A percentile compares a stretch with the other conserved stretches of the same genome.
phyloP scores from a whole-genome alignment of 1,140 invertebrate species.

The Calliphora vicina region DNA sequence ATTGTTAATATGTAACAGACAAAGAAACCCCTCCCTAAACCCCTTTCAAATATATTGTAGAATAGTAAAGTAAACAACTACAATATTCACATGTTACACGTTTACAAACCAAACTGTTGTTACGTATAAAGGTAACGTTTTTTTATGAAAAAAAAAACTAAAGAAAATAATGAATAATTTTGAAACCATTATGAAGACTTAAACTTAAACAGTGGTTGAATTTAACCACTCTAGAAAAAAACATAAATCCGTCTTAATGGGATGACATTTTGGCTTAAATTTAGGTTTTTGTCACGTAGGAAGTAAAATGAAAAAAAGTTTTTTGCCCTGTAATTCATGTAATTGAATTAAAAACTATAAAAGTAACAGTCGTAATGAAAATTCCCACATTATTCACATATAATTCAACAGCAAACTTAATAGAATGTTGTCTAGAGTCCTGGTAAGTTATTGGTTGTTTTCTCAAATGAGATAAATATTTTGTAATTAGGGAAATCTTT shows the following conservation, averaged over 20 bases:
- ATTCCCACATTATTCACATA: background rate
- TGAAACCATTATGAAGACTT: background rate
- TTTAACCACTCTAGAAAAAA: background rate
- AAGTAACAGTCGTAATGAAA: background rate
- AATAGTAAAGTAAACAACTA: background rate
- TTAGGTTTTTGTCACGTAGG: conserved; percentile 29
- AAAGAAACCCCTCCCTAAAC: no score
- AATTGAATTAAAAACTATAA: conserved; percentile 11
- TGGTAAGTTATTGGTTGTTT: conserved; percentile 39
- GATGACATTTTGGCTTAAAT: conserved; percentile 5
- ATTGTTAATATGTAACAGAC: no score
- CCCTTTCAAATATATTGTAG: no score
- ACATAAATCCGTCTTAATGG: background rate
- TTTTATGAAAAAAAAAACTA: no score
- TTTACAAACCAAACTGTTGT: background rate
- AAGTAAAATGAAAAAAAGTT: background rate
- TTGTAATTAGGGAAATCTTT: background rate
- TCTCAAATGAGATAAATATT: background rate
- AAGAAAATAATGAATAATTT: background rate
- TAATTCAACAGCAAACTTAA: background rate
- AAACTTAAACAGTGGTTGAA: background rate
- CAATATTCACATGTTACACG: background rate
- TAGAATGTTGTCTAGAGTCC: conserved; percentile 22
- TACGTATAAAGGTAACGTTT: background rate
- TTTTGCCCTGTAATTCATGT: background rate